Evolutionary conservation across 2,888 invertebrate genomes (phyloP).

Genomic region (Phortica okadai): DNA sequence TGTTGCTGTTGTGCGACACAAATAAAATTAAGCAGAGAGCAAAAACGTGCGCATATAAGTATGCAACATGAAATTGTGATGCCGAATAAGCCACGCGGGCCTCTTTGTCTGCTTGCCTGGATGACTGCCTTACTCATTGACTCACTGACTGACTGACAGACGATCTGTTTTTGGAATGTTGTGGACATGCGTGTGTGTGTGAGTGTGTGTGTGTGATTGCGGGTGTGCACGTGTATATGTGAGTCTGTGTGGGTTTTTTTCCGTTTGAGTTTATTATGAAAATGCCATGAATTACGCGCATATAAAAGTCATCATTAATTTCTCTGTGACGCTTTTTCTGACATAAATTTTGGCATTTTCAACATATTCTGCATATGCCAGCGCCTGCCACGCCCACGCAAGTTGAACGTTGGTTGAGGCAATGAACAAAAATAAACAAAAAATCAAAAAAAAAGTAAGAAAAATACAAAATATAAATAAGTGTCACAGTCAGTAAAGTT

Average conservation of each 20-base stretch:
- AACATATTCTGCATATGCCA: slow-evolving; percentile 40
- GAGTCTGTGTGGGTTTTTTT: slow-evolving; percentile 23
- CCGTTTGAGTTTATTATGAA: slow-evolving; percentile 60
- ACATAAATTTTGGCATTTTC: slow-evolving; percentile 56
- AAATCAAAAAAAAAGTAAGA: too few species aligned
- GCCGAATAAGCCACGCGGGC: background rate
- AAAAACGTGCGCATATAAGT: background rate
- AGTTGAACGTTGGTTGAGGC: background rate
- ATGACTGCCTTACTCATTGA: too few species aligned
- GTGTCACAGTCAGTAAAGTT: slow-evolving; percentile 16
- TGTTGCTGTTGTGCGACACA: background rate
- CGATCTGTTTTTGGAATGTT: too few species aligned
- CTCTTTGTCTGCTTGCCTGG: too few species aligned
- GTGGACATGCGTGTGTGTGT: slow-evolving; percentile 37
- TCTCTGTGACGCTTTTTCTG: slow-evolving; percentile 60
- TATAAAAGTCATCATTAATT: slow-evolving; percentile 71
- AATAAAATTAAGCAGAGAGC: slow-evolving; percentile 56
- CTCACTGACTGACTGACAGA: too few species aligned
- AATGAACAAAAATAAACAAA: background rate
- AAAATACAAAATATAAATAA: background rate
- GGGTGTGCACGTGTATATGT: slow-evolving; percentile 36
- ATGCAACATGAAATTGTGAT: background rate
- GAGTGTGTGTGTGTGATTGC: slow-evolving; percentile 27
- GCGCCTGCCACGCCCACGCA: background rate
- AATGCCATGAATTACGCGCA: slow-evolving; percentile 69